Evolutionary conservation across 2,113 vertebrate genomes (phyloP), one percentile per base, ranked within the genome.

Genomic region (Motacilla tschutschensis): DNA sequence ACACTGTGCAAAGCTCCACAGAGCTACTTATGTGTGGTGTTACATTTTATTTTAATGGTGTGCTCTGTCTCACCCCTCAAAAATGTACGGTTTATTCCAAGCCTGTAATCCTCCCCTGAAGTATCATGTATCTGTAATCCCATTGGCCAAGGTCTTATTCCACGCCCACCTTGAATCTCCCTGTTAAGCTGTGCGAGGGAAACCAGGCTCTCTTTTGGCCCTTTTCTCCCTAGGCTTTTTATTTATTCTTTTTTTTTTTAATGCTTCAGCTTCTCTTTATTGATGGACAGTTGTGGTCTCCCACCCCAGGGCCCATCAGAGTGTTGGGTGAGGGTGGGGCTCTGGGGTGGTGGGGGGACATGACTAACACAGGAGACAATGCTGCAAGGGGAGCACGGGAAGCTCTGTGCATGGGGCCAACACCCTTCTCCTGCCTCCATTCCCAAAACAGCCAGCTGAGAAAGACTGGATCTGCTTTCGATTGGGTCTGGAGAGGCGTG

Each of bases 221-320:
- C 46, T 47, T 47, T 47, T 47, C 46, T 47, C 22, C 46, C 46
- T 48, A 26, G 14, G 6, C 8, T 47, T 47, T 47, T 25, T 24
- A 18, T 44, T 12, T 12, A 12, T 4, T 13, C 13, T 13, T 46
- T 13, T 24, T 47, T 47, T 41, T 47, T 47, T 47, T 48, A 26
- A 48, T 94, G 92, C 83, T 94, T 94, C 88, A 95, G 92, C 92
- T 94, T 92, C 64, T 90, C 75, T 94, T 96, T 96, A 95, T 92
- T 95, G 92, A 88, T 80, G 84, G 75, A 90, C 24, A 85, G 58
- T 87, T 83, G 89, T 93, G 87, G 84, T 93, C 88, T 63, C 58
- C 54, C 71, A 18, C 50, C 87, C 78, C 65, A 40, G 33, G 64
- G 81, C 63, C 75, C 75, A 6, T 28, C 18, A 35, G 74, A 86